Evolutionary conservation across 2,888 invertebrate species (phyloP), one percentile per base, ranked within the genome.

Genomic region (Rhogogaster chlorosoma): DNA sequence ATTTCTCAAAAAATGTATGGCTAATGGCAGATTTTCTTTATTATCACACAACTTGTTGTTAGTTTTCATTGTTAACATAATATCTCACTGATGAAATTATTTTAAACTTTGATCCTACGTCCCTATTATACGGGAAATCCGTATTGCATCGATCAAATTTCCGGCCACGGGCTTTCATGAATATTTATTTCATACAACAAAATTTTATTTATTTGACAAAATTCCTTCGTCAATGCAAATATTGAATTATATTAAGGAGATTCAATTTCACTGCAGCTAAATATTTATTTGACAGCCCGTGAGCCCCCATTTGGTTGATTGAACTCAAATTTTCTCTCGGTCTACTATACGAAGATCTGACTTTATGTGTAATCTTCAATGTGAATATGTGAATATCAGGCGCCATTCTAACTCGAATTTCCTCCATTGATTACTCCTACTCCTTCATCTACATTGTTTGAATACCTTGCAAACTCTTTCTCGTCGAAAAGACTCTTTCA

Each of bases 401-500:
- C 22, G 12, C 26, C 1, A 61, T 10, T 61, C 12, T 12, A 22
- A 26, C 26, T 26, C 12, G 10, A 22, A 61, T 26, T 61, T 61
- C 26, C 26, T 26, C 26, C 26, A 61, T 22, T 2, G 22, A 61
- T 61, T 12, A 26, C 61, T 22, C 12, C 1, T 7, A 80, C 45
- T 61, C 26, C 12, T 80, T n/a, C 4, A 32, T 45, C 49, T 29
- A 45, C 53, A 85, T 77, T 15, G 85, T 70, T 53, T 87, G 87
- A 64, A 86, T 86, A 53, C 86, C 67, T 84, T 89, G 88, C 18
- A 92, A 70, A 0, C 89, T 89, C 77, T 91, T 92, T 4, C 91
- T 91, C 84, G 90, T 91, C 5, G 91, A 90, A 71, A 89, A 92
- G 1, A 91, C 89, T 42, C 42, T 10, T 42, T 42, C 42, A n/a